These are phyloP conservation scores for Drosophila orena DNA, from an alignment of 1,140 invertebrate genomes.

Conservation along the genomic window DNA sequence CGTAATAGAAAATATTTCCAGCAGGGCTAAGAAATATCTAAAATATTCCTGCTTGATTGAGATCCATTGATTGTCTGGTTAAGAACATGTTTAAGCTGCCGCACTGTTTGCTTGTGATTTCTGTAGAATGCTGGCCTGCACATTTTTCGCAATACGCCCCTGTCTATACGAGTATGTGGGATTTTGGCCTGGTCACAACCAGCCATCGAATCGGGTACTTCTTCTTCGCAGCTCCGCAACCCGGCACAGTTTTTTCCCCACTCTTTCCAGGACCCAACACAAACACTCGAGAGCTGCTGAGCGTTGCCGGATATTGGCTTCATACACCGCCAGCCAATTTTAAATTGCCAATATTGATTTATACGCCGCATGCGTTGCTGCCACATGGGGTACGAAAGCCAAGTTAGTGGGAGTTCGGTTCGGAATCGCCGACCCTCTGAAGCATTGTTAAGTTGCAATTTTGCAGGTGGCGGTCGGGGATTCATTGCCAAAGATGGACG, in stretches of 20 bases:
- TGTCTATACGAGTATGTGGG: neutral
- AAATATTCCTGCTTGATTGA: neutral
- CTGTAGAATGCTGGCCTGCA: no score
- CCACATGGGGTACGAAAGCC: slow-evolving; percentile 69
- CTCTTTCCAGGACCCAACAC: slow-evolving; percentile 28
- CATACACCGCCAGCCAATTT: slow-evolving; percentile 82
- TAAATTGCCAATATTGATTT: slow-evolving; percentile 83
- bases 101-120: no score
- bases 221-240: slow-evolving; percentile 1
- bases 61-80: neutral
- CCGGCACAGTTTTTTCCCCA: slow-evolving; percentile 13
- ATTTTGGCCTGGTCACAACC: neutral
- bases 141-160: neutral
- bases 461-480: slow-evolving; percentile 64
- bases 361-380: slow-evolving; percentile 73
- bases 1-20: neutral
- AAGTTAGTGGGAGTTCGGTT: slow-evolving; percentile 8
- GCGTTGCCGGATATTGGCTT: slow-evolving; percentile 76
- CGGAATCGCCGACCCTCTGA: slow-evolving; percentile 31
- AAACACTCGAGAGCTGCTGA: slow-evolving; percentile 52
- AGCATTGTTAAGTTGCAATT: slow-evolving; percentile 82
- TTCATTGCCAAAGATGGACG: slow-evolving; percentile 52
- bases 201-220: neutral
- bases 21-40: neutral
- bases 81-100: neutral